Base-by-base conservation (phyloP, 1,140 invertebrate genomes). In the Magallana gigas region DNA sequence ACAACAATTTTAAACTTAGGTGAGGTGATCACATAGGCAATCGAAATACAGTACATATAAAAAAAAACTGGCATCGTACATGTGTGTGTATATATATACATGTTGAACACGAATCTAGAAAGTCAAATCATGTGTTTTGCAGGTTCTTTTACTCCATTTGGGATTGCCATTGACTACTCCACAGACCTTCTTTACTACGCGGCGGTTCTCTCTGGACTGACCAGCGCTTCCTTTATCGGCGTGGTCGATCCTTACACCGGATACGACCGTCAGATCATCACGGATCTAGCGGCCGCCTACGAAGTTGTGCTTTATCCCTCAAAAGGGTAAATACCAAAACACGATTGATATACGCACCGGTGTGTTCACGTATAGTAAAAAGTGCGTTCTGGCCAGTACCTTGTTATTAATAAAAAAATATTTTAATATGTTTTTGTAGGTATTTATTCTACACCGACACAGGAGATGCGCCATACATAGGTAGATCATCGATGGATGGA, bases 111-210 rank as follows among this genome's bases (percentile, higher is more conserved):
- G 36, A 48, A 48, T 48, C 36, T 48, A 48, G 36, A 48, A 48
- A 48, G 36, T 48, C 36, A 48, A 48, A 48, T 48, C 0, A 7
- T 36, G 0, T 29, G 23, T 62, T 16, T 84, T 60, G 57, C 29
- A 84, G 83, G 83, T 62, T 36, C 59, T 16, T 62, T 60, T 29
- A 84, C 83, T 48, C 57, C 83, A 6, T 84, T 84, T 60, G 83
- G 83, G 58, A 84, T 84, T 16, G 83, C 83, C n/a, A 48, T 84
- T 8, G 83, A 84, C 23, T 84, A 84, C 56, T 84, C 83, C 57
- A 84, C 83, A 0, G 83, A 62, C 18, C 83, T 84, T 16, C n/a
- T 84, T 16, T 84, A 84, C 29, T 84, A 58, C 18, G 57, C 83
- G 4, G 83, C 58, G 23, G 29, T 62, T 12, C 29, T 84, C 12